Base-by-base conservation (phyloP, 2,888 invertebrate species). In the Caenorhabditis sinica region DNA sequence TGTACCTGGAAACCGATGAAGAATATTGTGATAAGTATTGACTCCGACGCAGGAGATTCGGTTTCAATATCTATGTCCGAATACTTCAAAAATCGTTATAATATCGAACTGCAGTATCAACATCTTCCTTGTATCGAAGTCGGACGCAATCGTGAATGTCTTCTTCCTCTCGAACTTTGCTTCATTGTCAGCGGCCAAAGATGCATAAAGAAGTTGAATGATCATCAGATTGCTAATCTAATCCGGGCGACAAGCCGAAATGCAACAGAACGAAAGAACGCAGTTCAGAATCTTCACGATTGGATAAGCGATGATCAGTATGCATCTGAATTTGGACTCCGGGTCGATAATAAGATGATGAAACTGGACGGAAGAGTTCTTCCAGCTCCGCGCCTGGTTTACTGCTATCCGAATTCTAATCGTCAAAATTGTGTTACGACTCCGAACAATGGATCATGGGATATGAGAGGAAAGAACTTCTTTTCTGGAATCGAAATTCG, bases 101-200 rank as follows among this genome's bases (percentile, higher is more conserved):
- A 69, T 25, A 77, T 85, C 40, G 53, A 71, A 5, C 33, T 79
- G 9, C 45, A 51, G 17, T 45, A 71, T 45, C 17, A 4, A 30
- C 85, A 85, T 73, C 72, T 85, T 49, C 85, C 85, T 20, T 85
- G 85, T 33, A n/a, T 85, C 17, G 85, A 82, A 69, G 73, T 71
- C 6, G 72, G 76, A 13, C 51, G 72, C 9, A 60, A 20, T 28
- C 49, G 61, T 0, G 76, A 76, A 33, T 76, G 76, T 23, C 25
- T 76, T 17, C 30, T 85, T 17, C 85, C 85, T 0, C 28, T 85
- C 2, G 85, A 85, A 53, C 74, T 85, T 8, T 85, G 85, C 45
- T 71, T 30, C 49, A 33, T 82, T 17, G 85, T 82, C 30, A 60
- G 61, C 30, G 82, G 82, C 2, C 85, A 85, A 56, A 30, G 85